phyloP scores from a whole-genome alignment of 2,888 invertebrate genomes.

The Noctua janthina region DNA sequence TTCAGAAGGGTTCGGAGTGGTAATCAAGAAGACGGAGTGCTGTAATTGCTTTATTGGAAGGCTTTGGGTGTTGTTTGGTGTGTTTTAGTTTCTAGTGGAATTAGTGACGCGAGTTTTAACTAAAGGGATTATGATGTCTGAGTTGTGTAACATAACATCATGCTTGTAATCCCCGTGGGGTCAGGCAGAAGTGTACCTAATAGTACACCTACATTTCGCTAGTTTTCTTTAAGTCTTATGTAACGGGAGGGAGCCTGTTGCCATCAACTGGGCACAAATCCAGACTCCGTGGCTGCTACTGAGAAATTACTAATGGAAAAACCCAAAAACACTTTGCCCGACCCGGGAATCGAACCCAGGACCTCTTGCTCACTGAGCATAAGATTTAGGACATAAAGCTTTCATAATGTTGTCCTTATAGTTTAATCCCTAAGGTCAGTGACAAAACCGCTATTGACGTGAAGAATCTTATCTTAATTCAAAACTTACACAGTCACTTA shows the following conservation, averaged over 20 bases:
- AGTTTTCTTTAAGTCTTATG: background rate
- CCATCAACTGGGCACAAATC: background rate
- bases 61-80: background rate
- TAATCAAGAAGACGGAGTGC: slow-evolving; percentile 7
- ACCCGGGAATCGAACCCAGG: no score
- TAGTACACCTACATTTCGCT: background rate
- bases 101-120: background rate
- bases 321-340: no score
- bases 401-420: no score
- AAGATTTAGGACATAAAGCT: no score
- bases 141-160: background rate
- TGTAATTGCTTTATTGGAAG: slow-evolving; percentile 43
- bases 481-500: no score
- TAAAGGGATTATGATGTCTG: background rate
- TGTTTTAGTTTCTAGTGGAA: slow-evolving; percentile 2
- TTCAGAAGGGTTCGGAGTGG: slow-evolving; percentile 25
- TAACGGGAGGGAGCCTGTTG: background rate
- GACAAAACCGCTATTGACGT: no score
- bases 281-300: background rate
- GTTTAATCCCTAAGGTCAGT: no score
- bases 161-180: background rate
- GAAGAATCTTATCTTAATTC: no score
- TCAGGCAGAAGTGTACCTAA: no score
- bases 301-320: background rate
- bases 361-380: no score